Base-by-base conservation (phyloP, 2,113 vertebrate species). In the Lamprotornis superbus region DNA sequence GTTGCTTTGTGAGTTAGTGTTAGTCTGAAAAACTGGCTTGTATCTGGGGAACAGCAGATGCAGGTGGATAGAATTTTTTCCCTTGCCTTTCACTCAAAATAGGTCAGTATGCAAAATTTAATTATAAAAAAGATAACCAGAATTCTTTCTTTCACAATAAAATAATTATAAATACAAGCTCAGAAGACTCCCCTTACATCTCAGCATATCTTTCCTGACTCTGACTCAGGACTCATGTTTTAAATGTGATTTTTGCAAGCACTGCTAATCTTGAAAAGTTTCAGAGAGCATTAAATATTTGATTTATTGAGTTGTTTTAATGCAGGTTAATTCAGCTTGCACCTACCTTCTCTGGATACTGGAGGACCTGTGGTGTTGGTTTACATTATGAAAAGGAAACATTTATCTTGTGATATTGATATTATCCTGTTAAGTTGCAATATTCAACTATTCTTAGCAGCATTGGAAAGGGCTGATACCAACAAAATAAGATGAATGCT, bases 281-380 rank as follows among this genome's bases (percentile, higher is more conserved):
- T 86, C 67, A 47, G 18, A 74, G 24, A 80, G 12, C 31, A 76
- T 52, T 78, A 28, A 81, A 83, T 92, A 71, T 86, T 87, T 95
- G 81, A 92, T 96, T 84, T 86, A 92, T 71, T 84, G 44, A 44
- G 13, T 81, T 88, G 52, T 52, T 90, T 83, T 85, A 79, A 57
- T 57, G 42, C 9, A 70, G 39, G 33, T 63, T 88, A 83, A 74
- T 92, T 88, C 53, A 83, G 15, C 31, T 64, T 82, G 8, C 68
- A 81, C 10, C 1, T 65, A 47, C 15, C 15, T 83, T 69, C 40
- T 90, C 46, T 64, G 53, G 22, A 52, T 73, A 74, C 39, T 91
- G 35, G 52, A 91, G 7, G 14, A 75, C 39, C 24, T 52, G 28
- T 70, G 47, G 35, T 73, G 15, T 24, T 59, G 44, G 17, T 44